Base-by-base conservation (phyloP, 53 echinoderm and acorn worm species). In the Echinarachnius parma region DNA sequence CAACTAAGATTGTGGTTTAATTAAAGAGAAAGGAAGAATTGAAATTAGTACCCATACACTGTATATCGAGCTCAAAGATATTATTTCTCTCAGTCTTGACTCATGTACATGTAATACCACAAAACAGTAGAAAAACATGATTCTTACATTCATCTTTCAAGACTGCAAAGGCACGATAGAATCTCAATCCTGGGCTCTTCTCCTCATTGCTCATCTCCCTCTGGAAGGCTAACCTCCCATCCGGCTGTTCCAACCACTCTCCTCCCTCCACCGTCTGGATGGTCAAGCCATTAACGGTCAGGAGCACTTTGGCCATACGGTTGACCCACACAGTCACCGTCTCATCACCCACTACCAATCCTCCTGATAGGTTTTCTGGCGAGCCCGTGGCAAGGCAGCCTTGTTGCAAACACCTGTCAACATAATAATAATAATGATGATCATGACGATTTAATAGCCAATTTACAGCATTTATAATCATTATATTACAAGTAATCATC, bases 141-240 rank as follows among this genome's bases (percentile, higher is more conserved):
- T 39, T 46, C 84, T 70, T 60, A 89, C 89, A 31, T 21, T 72
- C 45, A 61, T 85, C 82, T 22, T 53, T 61, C 11, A 54, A 35
- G 16, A 84, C 32, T 31, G 79, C 92, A 85, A 74, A 92, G 23
- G 80, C 88, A 16, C 78, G 77, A 24, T 81, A 34, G 22, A 88
- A 52, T 34, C 78, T 87, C 62, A 84, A 60, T 31, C 92, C 92
- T 16, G 79, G 84, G 71, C 68, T 77, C 61, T 77, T 75, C 54
- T 88, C 88, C 18, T 89, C 82, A 21, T 79, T 47, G 20, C 68
- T 85, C 75, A 88, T 60, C 68, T 77, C 81, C 76, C 84, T 77
- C 72, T 64, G 71, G 85, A 92, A 92, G 59, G 84, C 92, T 30
- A 88, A 48, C 27, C 87, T 46, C 10, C 88, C 85, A 44, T 92